Conservation (phyloP, 35 echinoderm and acorn worm genomes). For the Apostichopus japonicus region DNA sequence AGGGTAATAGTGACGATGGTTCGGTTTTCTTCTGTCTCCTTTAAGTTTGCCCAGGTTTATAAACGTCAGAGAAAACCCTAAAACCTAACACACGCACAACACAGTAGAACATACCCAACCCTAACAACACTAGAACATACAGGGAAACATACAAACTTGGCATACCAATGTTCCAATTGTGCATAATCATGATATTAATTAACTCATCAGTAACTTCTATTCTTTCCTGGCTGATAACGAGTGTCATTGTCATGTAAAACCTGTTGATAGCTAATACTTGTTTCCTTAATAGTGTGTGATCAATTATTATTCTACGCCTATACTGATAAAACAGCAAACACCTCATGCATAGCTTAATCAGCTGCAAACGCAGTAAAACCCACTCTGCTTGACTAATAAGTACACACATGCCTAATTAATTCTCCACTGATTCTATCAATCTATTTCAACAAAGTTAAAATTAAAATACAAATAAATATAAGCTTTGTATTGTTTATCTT, state of each 20-base stretch:
- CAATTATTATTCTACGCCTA: neutral
- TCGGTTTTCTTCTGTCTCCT: no score
- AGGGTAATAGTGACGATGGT: no score
- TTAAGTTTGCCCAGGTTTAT: no score
- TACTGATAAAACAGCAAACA: neutral
- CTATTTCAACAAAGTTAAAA: neutral
- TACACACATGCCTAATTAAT: neutral
- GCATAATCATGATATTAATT: no score
- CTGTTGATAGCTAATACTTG: neutral
- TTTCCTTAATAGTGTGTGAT: neutral
- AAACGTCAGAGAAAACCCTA: no score
- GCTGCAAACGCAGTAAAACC: neutral
- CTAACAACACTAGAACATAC: no score
- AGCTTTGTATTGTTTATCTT: neutral
- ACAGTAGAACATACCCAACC: no score
- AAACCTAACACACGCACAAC: no score
- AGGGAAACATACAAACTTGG: no score
- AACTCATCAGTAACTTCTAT: no score
- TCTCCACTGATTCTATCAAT: neutral
- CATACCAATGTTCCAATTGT: no score
- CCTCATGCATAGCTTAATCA: neutral
- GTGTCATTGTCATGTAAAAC: neutral
- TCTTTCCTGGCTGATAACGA: neutral
- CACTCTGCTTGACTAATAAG: neutral
- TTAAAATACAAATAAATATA: neutral